phyloP scores from a whole-genome alignment of 2,113 vertebrate species.

The Lamprologus speciosus region DNA sequence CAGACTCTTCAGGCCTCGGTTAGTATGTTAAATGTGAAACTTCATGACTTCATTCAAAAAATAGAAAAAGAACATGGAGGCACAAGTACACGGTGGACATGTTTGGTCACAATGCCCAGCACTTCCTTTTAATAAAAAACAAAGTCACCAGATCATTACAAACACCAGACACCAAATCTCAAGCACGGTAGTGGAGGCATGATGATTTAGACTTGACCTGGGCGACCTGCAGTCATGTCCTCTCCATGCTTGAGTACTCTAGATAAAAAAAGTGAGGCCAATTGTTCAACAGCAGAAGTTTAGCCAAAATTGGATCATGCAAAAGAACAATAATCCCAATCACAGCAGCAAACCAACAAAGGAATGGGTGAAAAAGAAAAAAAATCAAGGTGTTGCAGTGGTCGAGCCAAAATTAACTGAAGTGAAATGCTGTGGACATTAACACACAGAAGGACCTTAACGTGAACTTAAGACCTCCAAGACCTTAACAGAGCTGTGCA shows the following conservation, averaged over 20 bases:
- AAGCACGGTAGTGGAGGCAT: background rate
- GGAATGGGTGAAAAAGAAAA: background rate
- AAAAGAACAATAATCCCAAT: background rate
- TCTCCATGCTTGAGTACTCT: background rate
- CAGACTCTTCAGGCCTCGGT: background rate
- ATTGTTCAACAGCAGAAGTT: background rate
- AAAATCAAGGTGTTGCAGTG: background rate
- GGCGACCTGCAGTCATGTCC: accelerated
- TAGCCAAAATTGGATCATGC: background rate
- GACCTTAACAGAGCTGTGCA: background rate
- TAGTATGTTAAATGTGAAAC: background rate
- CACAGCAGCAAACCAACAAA: background rate
- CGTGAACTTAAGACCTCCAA: accelerated
- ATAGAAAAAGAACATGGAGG: background rate
- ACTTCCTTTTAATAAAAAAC: background rate
- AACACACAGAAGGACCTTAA: background rate
- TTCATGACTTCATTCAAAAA: background rate
- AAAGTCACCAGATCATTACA: background rate
- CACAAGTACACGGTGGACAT: accelerated
- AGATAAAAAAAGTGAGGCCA: background rate
- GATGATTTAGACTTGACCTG: background rate
- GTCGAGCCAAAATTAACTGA: background rate
- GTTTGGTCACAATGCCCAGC: accelerated
- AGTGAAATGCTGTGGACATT: accelerated
- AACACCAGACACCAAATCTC: background rate